phyloP scores from a whole-genome alignment of 2,888 invertebrate genomes.

The Priapulus caudatus region DNA sequence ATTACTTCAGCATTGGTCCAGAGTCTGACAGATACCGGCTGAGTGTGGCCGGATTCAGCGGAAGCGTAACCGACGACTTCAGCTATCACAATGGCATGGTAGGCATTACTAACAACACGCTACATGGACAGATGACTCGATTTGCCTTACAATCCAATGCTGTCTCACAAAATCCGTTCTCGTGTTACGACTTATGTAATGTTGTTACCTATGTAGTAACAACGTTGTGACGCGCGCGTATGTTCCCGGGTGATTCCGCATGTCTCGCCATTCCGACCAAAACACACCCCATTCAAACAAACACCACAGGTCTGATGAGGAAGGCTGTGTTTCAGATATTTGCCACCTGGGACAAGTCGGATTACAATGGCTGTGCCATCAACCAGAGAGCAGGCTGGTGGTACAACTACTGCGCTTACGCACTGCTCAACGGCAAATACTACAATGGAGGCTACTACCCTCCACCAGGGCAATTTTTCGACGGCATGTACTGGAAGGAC shows the following conservation, averaged over 20 bases:
- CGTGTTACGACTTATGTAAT: too few relatives aligned
- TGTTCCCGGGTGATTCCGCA: too few relatives aligned
- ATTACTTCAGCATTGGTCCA: conserved; percentile 20
- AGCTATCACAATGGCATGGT: conserved; percentile 24
- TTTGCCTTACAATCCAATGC: too few relatives aligned
- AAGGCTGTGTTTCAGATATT: too few relatives aligned
- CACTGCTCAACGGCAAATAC: conserved; percentile 28
- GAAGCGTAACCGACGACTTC: conserved; percentile 25
- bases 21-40: conserved; percentile 19
- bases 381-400: conserved; percentile 30
- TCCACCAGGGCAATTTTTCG: conserved; percentile 23
- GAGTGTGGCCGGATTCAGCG: conserved; percentile 19
- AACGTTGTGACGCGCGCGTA: too few relatives aligned
- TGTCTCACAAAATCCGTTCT: too few relatives aligned
- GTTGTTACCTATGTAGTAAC: too few relatives aligned
- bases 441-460: conserved; percentile 26
- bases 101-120: too few relatives aligned
- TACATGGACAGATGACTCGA: too few relatives aligned
- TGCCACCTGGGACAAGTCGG: conserved; percentile 25
- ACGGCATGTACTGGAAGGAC: conserved; percentile 31
- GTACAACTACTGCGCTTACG: conserved; percentile 28
- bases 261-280: too few relatives aligned
- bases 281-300: too few relatives aligned
- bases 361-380: conserved; percentile 24
- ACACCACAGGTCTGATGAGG: too few relatives aligned